These are phyloP conservation scores for Heliconius ethilla DNA, from an alignment of 2,888 invertebrate genomes.

Conservation along the genomic window DNA sequence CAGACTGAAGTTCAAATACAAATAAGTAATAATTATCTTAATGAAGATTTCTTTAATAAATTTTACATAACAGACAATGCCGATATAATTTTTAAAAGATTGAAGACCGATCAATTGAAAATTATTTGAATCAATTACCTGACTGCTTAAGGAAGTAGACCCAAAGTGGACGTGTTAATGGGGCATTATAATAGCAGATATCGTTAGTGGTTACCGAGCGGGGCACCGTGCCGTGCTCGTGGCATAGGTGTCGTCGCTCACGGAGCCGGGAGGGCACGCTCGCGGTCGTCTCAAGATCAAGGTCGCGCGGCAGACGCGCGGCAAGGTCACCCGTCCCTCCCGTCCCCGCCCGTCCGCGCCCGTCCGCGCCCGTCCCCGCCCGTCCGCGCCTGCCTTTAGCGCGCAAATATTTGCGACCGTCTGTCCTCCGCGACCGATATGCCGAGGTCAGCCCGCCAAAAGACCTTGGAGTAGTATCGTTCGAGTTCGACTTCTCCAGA, in stretches of 20 bases:
- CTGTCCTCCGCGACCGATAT: constrained; percentile 82
- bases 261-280: constrained; percentile 51
- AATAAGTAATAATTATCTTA: too few relatives aligned
- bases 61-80: neutral
- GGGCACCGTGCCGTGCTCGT: constrained; percentile 44
- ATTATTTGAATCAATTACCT: constrained; percentile 32
- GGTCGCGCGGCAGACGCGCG: constrained; percentile 76
- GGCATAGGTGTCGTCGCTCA: constrained; percentile 62
- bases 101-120: constrained; percentile 17
- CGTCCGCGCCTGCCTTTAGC: constrained; percentile 57
- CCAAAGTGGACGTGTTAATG: constrained; percentile 25
- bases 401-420: constrained; percentile 80
- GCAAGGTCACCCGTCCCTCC: constrained; percentile 70
- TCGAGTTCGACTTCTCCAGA: constrained; percentile 75
- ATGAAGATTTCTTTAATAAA: neutral
- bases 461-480: constrained; percentile 79
- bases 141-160: constrained; percentile 27
- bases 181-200: constrained; percentile 37
- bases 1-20: too few relatives aligned
- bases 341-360: too few relatives aligned
- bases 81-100: neutral
- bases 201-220: constrained; percentile 43
- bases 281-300: constrained; percentile 82
- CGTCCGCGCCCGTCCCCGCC: constrained; percentile 43
- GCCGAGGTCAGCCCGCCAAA: constrained; percentile 78